These are phyloP conservation scores for Sphenopsis melanotis DNA, from an alignment of 2,797 vertebrate genomes.

Conservation along the genomic window DNA sequence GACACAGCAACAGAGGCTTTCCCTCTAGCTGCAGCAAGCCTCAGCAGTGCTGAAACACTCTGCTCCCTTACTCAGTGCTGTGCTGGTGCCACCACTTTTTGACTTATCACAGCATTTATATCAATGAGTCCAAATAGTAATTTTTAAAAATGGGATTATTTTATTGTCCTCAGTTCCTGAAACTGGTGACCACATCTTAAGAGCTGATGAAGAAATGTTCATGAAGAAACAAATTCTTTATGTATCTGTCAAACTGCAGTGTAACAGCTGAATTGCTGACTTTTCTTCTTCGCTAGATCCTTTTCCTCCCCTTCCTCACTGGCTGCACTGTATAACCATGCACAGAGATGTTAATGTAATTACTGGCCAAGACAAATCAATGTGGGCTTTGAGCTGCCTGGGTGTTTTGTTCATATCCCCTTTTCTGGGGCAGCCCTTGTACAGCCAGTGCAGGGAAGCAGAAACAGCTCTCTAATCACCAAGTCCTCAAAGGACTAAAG, in stretches of 20 bases:
- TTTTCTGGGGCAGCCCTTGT: conserved; percentile 1
- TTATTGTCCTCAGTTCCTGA: background rate
- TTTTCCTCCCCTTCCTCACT: background rate
- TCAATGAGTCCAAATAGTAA: background rate
- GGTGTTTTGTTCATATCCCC: background rate
- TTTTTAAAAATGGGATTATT: background rate
- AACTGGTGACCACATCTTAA: background rate
- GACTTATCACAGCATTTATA: background rate
- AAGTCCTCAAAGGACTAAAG: background rate
- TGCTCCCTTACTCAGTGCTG: background rate
- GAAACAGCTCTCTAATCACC: background rate
- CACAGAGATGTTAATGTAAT: background rate
- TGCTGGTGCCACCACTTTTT: background rate
- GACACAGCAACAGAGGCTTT: background rate
- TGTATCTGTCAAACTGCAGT: background rate
- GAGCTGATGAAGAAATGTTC: background rate
- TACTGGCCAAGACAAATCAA: conserved; percentile 24
- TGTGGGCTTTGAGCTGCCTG: background rate
- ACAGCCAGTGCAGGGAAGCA: background rate
- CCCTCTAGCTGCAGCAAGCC: background rate
- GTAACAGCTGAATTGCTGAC: background rate
- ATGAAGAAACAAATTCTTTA: background rate
- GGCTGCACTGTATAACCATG: background rate
- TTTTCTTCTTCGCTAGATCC: background rate
- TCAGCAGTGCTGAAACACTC: background rate